Evolutionary conservation across 2,113 vertebrate genomes (phyloP).

Genomic region (Etheostoma spectabile): DNA sequence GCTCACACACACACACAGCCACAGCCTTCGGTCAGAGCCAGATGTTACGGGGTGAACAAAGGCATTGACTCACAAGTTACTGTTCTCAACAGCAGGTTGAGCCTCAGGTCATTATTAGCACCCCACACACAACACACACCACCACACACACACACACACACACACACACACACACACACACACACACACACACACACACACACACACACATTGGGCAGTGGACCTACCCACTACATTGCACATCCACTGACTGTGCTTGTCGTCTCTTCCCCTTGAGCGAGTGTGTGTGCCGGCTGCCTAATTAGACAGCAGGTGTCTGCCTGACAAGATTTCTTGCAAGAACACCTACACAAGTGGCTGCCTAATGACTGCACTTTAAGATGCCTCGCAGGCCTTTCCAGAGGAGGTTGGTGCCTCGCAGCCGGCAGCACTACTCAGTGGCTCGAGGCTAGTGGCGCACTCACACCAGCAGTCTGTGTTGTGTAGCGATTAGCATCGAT

Average conservation of each 20-base stretch:
- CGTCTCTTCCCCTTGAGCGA: slow-evolving; percentile 70
- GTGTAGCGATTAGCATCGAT: neutral
- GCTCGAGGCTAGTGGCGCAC: slow-evolving; percentile 23
- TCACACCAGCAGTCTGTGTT: slow-evolving; percentile 35
- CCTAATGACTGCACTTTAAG: slow-evolving; percentile 78
- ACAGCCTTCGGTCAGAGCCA: slow-evolving; percentile 80
- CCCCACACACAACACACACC: too few species aligned
- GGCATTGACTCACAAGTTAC: slow-evolving; percentile 81
- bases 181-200: slow-evolving; percentile 46
- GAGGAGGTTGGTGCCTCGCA: neutral
- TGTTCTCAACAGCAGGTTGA: slow-evolving; percentile 81
- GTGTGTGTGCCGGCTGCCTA: slow-evolving; percentile 65
- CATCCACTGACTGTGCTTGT: slow-evolving; percentile 53
- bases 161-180: slow-evolving; percentile 36
- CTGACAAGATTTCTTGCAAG: slow-evolving; percentile 83
- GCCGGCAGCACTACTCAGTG: neutral
- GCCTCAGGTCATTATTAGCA: slow-evolving; percentile 80
- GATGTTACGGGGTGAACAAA: slow-evolving; percentile 81
- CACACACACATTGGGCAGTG: slow-evolving; percentile 41
- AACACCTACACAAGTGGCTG: slow-evolving; percentile 75
- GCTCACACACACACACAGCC: slow-evolving; percentile 41
- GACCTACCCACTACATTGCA: slow-evolving; percentile 42
- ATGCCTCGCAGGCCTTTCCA: slow-evolving; percentile 61
- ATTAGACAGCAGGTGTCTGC: slow-evolving; percentile 81
- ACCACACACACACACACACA: slow-evolving; percentile 43